A percentile compares a stretch with the other conserved stretches of the same genome.
These are phyloP conservation scores for Periophthalmodon schlosseri DNA, from an alignment of 2,113 vertebrate genomes.

Conservation along the genomic window DNA sequence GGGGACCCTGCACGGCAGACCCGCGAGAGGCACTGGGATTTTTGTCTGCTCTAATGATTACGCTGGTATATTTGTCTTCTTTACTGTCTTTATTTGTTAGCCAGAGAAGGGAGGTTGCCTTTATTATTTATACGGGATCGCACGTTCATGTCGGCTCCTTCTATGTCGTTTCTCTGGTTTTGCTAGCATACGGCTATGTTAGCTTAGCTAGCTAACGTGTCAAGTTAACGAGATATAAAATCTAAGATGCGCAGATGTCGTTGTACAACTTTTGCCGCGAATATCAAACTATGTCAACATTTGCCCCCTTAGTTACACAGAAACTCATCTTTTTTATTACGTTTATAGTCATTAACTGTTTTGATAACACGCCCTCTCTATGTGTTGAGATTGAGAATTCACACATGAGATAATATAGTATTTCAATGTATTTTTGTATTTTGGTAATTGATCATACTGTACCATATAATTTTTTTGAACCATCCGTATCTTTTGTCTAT, in stretches of 20 bases:
- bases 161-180: slow-evolving; percentile 11
- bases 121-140: neutral
- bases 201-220: slow-evolving; percentile 48
- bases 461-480: slow-evolving; percentile 1
- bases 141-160: slow-evolving; percentile 9
- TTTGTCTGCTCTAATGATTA: neutral
- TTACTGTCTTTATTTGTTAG: slow-evolving; percentile 2
- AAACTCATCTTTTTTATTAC: neutral
- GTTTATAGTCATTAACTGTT: neutral
- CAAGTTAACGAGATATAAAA: slow-evolving; percentile 46
- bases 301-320: neutral
- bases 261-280: slow-evolving; percentile 26
- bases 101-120: neutral
- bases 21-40: neutral
- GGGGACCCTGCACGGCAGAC: slow-evolving; percentile 23
- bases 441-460: too few species aligned
- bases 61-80: slow-evolving; percentile 31
- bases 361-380: neutral
- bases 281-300: slow-evolving; percentile 29
- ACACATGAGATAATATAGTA: neutral
- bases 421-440: too few species aligned
- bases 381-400: neutral
- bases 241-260: slow-evolving; percentile 49
- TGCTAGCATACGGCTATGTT: slow-evolving; percentile 44
- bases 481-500: neutral